These are phyloP conservation scores for Oplegnathus fasciatus DNA, from an alignment of 2,113 vertebrate species.

Conservation along the genomic window DNA sequence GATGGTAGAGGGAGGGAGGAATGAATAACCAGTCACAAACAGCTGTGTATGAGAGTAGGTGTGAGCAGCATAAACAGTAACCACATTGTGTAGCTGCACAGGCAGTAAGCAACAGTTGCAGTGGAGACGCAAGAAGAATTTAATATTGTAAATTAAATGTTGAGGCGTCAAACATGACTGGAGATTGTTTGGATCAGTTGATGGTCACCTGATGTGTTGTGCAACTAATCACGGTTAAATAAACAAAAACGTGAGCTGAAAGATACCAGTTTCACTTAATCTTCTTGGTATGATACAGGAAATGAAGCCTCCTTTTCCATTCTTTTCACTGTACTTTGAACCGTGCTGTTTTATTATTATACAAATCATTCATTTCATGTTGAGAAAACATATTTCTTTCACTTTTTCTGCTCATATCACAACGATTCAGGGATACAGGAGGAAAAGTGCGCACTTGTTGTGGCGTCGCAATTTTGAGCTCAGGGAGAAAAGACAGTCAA, in stretches of 20 bases:
- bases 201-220: neutral
- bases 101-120: neutral
- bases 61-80: conserved; percentile 9
- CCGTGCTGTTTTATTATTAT: neutral
- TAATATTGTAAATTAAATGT: neutral
- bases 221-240: neutral
- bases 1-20: conserved; percentile 1
- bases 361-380: neutral
- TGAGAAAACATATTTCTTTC: neutral
- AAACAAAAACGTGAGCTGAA: neutral
- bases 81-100: neutral
- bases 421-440: neutral
- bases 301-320: neutral
- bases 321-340: neutral
- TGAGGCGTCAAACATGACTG: neutral
- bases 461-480: neutral
- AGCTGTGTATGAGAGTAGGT: neutral
- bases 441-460: neutral
- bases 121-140: neutral
- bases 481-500: neutral
- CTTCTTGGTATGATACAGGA: neutral
- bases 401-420: neutral
- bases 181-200: neutral
- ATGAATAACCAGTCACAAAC: conserved; percentile 13
- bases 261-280: neutral